Percentiles rank a stretch among this genome's conserved stretches.
Conservation (phyloP, 2,797 vertebrate genomes). For the Lagocephalus sceleratus region DNA sequence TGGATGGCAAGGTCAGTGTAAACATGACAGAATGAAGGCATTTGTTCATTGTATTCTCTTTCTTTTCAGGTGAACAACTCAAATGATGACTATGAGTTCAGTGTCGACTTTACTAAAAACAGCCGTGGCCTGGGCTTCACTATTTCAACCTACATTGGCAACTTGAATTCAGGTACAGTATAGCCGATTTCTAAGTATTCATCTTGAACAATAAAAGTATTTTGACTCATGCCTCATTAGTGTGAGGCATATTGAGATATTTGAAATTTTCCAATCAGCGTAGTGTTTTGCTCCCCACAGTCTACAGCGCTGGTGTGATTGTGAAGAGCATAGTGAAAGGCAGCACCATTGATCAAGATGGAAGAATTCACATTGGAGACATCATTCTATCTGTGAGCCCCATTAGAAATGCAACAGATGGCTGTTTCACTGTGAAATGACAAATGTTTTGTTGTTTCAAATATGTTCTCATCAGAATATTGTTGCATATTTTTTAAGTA, state of each 20-base stretch:
- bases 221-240: too few species aligned
- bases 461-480: constrained; percentile 27
- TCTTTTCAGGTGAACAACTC: constrained; percentile 65
- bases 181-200: neutral
- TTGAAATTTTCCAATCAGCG: neutral
- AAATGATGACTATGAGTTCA: constrained; percentile 75
- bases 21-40: neutral
- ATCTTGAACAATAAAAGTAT: neutral
- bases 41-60: neutral
- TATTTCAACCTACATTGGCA: constrained; percentile 86
- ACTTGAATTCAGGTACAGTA: constrained; percentile 84
- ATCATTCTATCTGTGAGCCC: constrained; percentile 88
- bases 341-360: constrained; percentile 87
- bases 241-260: neutral
- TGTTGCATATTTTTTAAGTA: too few species aligned
- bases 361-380: constrained; percentile 88
- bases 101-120: constrained; percentile 88
- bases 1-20: constrained; percentile 40
- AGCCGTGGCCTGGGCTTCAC: constrained; percentile 88
- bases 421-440: constrained; percentile 18
- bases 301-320: constrained; percentile 86
- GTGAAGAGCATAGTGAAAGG: constrained; percentile 92
- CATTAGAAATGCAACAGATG: constrained; percentile 22
- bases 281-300: constrained; percentile 20
- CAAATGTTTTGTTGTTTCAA: constrained; percentile 27